A percentile compares a stretch with the other conserved stretches of the same genome.
Evolutionary conservation across 2,113 vertebrate species (phyloP).

Genomic region (Carassius carassius): DNA sequence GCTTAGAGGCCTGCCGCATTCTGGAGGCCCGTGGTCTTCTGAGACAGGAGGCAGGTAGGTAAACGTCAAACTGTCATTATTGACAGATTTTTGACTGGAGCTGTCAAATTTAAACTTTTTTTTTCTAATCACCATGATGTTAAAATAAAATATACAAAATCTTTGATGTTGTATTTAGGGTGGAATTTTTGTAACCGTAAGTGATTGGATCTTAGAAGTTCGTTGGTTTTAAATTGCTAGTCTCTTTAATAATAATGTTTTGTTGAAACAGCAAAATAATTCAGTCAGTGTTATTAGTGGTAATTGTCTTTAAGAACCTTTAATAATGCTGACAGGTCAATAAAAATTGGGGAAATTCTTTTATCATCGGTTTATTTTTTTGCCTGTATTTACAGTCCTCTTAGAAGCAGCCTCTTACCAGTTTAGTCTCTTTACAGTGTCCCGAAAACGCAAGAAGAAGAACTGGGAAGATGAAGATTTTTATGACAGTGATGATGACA

Average conservation of each 20-base stretch:
- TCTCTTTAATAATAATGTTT: no score
- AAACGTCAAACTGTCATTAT: neutral
- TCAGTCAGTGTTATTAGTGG: no score
- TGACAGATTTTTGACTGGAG: neutral
- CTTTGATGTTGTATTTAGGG: no score
- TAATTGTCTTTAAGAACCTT: no score
- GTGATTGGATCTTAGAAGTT: no score
- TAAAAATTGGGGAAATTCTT: no score
- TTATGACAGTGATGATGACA: constrained; percentile 97
- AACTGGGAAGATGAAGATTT: constrained; percentile 98
- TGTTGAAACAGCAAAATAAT: no score
- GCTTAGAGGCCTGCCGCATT: constrained; percentile 92
- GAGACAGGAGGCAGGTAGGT: constrained; percentile 93
- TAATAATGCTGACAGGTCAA: no score
- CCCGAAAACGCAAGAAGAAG: constrained; percentile 93
- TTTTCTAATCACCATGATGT: no score
- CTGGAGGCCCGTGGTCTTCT: constrained; percentile 92
- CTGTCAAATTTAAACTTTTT: neutral
- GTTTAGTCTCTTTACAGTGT: constrained; percentile 73
- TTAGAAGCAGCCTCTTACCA: neutral
- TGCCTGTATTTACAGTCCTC: neutral
- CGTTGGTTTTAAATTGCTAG: no score
- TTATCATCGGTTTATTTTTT: neutral
- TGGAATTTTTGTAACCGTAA: no score
- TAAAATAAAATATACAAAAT: no score